Percentiles rank a stretch among this genome's conserved stretches.
phyloP scores from a whole-genome alignment of 2,113 vertebrate genomes.

The Pseudopipra pipra region DNA sequence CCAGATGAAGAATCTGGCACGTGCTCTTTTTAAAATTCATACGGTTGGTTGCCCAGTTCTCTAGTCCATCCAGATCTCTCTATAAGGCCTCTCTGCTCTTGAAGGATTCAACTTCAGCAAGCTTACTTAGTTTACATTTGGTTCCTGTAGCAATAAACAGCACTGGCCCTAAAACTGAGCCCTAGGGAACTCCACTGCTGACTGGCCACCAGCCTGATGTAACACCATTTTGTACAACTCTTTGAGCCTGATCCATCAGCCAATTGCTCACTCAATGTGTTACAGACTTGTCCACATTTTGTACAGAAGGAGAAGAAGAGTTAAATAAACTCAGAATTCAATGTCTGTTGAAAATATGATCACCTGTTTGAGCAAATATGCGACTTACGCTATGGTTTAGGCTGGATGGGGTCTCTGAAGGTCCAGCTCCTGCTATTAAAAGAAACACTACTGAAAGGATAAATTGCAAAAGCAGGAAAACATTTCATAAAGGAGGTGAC shows the following conservation, averaged over 20 bases:
- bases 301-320: not conserved
- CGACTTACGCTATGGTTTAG: not conserved
- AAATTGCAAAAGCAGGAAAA: not conserved
- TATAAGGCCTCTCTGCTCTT: not conserved
- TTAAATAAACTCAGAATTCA: not conserved
- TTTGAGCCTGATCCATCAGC: not conserved
- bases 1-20: not conserved
- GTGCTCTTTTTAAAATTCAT: not conserved
- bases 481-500: not conserved
- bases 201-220: not conserved
- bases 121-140: not conserved
- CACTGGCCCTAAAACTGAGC: not conserved
- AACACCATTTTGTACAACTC: not conserved
- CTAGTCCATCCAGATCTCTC: not conserved
- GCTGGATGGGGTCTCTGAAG: not conserved
- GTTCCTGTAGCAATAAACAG: not conserved
- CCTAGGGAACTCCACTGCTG: not conserved
- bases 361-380: not conserved
- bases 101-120: not conserved
- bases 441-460: not conserved
- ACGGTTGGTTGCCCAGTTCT: not conserved
- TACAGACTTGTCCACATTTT: not conserved
- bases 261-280: not conserved
- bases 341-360: not conserved
- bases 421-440: not conserved